A percentile compares a stretch with the other conserved stretches of the same genome.
phyloP scores from a whole-genome alignment of 2,113 vertebrate genomes.

The Hypomesus transpacificus region DNA sequence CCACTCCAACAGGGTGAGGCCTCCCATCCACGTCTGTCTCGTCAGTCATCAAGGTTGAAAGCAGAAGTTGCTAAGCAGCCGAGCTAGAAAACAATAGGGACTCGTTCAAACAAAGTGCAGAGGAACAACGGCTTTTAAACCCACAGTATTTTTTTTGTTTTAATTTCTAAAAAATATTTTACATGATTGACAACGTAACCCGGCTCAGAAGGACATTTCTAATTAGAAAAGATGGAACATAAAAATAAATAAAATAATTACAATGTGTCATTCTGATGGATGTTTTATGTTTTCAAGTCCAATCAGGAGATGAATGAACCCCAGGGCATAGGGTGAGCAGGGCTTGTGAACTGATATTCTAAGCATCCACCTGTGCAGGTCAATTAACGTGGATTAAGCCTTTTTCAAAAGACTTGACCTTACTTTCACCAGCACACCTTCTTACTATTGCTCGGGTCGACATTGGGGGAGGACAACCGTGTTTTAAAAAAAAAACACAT shows the following conservation, averaged over 20 bases:
- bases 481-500: conserved; percentile 45
- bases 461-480: conserved; percentile 40
- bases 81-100: too few species aligned
- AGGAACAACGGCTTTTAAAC: conserved; percentile 47
- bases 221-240: conserved; percentile 33
- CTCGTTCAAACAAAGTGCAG: background rate
- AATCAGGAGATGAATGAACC: conserved; percentile 13
- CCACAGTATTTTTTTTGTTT: conserved; percentile 64
- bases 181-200: conserved; percentile 69
- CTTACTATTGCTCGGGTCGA: conserved; percentile 23
- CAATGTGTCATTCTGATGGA: conserved; percentile 30
- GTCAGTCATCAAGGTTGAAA: too few species aligned
- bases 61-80: too few species aligned
- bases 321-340: conserved; percentile 21
- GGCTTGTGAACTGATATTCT: background rate
- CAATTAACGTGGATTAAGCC: conserved; percentile 19
- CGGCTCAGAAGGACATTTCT: conserved; percentile 58
- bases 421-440: conserved; percentile 16
- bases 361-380: background rate
- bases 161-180: conserved; percentile 67
- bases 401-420: conserved; percentile 19
- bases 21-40: background rate
- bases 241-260: conserved; percentile 54
- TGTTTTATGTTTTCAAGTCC: conserved; percentile 11
- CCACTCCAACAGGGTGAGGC: background rate